Evolutionary conservation across 2,113 vertebrate genomes (phyloP).

Genomic region (Gymnobelideus leadbeateri): DNA sequence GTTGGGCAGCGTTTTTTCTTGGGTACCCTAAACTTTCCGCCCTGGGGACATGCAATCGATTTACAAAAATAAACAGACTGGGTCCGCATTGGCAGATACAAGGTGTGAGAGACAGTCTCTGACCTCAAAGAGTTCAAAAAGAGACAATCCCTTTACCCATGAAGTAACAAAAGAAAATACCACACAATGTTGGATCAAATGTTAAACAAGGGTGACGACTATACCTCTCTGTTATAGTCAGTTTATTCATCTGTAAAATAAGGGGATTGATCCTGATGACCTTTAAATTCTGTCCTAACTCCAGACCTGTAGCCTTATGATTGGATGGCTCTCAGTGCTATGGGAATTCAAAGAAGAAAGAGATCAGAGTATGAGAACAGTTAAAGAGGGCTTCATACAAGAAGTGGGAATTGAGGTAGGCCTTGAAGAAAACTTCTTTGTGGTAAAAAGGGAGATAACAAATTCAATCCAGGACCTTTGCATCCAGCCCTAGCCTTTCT

Average conservation of each 20-base stretch:
- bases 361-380: background rate
- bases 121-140: background rate
- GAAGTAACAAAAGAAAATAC: background rate
- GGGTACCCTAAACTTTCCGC: background rate
- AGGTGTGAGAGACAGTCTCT: background rate
- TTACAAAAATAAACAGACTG: background rate
- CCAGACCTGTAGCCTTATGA: background rate
- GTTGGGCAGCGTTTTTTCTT: background rate
- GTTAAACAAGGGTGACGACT: background rate
- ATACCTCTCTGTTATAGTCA: background rate
- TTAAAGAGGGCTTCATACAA: background rate
- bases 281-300: background rate
- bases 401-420: background rate
- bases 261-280: background rate
- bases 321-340: background rate
- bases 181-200: background rate
- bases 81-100: background rate
- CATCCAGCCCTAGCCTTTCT: background rate
- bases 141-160: background rate
- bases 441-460: background rate
- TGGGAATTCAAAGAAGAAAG: constrained; percentile 3
- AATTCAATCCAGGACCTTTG: background rate
- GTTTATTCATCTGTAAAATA: background rate
- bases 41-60: background rate
- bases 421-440: background rate